These are phyloP conservation scores for Ctenopoma multispine DNA, from an alignment of 2,797 vertebrate species.

Conservation along the genomic window DNA sequence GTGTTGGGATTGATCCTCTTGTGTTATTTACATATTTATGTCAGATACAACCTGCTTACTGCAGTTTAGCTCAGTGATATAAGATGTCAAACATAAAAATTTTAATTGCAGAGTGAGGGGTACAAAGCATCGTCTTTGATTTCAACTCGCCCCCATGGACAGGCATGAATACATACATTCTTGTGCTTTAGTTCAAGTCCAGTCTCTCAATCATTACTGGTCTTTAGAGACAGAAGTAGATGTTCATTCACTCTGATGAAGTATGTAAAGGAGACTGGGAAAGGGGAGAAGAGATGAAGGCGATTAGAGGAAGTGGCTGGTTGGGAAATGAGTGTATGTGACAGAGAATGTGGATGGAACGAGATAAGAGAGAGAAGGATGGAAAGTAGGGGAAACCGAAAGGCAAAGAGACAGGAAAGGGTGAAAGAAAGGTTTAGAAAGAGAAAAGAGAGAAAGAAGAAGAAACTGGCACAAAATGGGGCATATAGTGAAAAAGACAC, in stretches of 20 bases:
- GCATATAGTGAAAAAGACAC: too few relatives aligned
- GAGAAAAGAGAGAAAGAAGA: neutral
- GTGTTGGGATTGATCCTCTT: conserved; percentile 1
- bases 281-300: neutral
- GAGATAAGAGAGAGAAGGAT: conserved; percentile 11
- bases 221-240: conserved; percentile 41
- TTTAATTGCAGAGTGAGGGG: neutral
- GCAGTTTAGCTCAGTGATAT: neutral
- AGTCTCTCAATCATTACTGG: conserved; percentile 25
- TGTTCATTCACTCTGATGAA: conserved; percentile 25
- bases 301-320: conserved; percentile 17
- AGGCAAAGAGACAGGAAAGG: neutral
- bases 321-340: conserved; percentile 6
- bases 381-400: neutral
- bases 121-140: conserved; percentile 10
- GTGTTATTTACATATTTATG: neutral
- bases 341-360: conserved; percentile 3
- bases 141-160: conserved; percentile 5
- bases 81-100: neutral
- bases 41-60: neutral
- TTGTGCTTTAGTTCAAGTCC: conserved; percentile 27
- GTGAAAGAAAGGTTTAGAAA: neutral
- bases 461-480: too few relatives aligned
- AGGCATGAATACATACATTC: conserved; percentile 25
- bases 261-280: conserved; percentile 1